A percentile compares a stretch with the other conserved stretches of the same genome.
These are phyloP conservation scores for Xestia rhomboidea DNA, from an alignment of 2,888 invertebrate species.

Conservation along the genomic window DNA sequence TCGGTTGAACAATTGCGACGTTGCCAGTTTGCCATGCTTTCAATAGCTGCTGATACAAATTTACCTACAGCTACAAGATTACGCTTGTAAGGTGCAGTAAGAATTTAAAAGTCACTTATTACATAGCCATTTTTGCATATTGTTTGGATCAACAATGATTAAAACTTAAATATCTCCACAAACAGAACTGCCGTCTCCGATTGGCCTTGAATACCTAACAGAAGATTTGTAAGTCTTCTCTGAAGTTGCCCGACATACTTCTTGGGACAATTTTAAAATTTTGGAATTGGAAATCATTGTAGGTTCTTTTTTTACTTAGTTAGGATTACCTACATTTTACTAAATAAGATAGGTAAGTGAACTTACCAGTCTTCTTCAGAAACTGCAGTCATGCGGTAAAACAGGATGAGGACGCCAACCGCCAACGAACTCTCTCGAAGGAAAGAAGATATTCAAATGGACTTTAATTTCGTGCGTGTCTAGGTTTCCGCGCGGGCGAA, in stretches of 20 bases:
- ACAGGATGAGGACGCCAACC: slow-evolving; percentile 54
- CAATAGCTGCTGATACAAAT: slow-evolving; percentile 45
- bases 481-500: slow-evolving; percentile 39
- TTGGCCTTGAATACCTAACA: neutral
- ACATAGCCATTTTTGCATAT: neutral
- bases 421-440: slow-evolving; percentile 73
- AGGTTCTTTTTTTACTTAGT: neutral
- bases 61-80: slow-evolving; percentile 19
- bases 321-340: neutral
- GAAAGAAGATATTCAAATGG: slow-evolving; percentile 74
- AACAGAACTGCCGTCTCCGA: neutral
- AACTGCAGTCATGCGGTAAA: slow-evolving; percentile 35
- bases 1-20: slow-evolving; percentile 61
- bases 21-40: slow-evolving; percentile 63
- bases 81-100: slow-evolving; percentile 19
- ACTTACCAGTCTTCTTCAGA: slow-evolving; percentile 58
- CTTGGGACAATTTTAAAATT: neutral
- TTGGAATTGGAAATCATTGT: neutral
- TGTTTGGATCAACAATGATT: neutral
- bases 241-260: neutral
- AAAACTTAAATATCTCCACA: no score
- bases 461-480: slow-evolving; percentile 39
- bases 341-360: slow-evolving; percentile 3
- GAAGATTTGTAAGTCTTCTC: slow-evolving; percentile 23
- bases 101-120: slow-evolving; percentile 3